A percentile compares a stretch with the other conserved stretches of the same genome.
These are phyloP conservation scores for Microtus pennsylvanicus DNA, from an alignment of 2,113 vertebrate genomes.

Conservation along the genomic window DNA sequence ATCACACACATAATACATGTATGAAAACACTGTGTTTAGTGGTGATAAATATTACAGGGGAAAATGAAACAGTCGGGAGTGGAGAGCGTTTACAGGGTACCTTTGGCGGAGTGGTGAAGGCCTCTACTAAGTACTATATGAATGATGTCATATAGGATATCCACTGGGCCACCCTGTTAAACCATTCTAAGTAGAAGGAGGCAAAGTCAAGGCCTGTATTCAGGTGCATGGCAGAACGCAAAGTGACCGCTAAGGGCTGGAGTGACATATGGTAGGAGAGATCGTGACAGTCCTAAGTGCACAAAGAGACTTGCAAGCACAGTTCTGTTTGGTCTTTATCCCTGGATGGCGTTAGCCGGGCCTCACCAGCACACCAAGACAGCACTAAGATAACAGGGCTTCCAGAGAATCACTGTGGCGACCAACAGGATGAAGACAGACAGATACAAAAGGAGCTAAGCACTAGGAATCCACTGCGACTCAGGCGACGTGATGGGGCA, in stretches of 20 bases:
- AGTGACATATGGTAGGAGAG: fast-evolving
- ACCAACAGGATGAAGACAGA: neutral
- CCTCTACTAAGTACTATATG: neutral
- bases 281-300: neutral
- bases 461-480: fast-evolving
- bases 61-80: neutral
- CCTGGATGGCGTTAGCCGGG: neutral
- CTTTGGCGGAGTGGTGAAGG: neutral
- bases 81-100: no score
- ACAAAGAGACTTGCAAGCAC: neutral
- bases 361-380: neutral
- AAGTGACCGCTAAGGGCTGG: neutral
- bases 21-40: neutral
- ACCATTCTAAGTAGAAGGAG: neutral
- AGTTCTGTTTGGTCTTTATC: neutral
- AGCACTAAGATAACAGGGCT: neutral
- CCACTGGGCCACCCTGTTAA: neutral
- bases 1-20: neutral
- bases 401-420: neutral
- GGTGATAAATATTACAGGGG: neutral
- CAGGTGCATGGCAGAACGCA: no score
- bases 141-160: neutral
- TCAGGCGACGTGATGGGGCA: fast-evolving
- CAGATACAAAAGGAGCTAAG: neutral
- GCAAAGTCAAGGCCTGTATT: neutral